Evolutionary conservation across 2,113 vertebrate genomes (phyloP), one percentile per base, ranked within the genome.

Genomic region (Cynoglossus semilaevis): DNA sequence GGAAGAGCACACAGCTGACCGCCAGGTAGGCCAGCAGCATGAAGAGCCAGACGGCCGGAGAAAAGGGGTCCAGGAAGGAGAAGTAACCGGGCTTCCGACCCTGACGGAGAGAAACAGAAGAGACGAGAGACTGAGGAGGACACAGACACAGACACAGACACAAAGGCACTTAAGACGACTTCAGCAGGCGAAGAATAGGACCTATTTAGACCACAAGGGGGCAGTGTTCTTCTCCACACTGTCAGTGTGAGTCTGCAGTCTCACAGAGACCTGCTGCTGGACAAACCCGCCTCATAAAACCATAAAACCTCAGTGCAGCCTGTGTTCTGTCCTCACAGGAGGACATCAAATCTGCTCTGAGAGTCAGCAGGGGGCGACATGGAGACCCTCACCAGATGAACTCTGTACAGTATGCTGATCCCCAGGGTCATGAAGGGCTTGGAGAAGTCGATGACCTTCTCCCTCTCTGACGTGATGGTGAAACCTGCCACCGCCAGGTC

Each of bases 361-460:
- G n/a, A n/a, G n/a, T n/a, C n/a, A n/a, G n/a, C n/a, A n/a, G n/a
- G n/a, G n/a, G n/a, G n/a, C n/a, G n/a, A n/a, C n/a, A n/a, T n/a
- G n/a, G n/a, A n/a, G n/a, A n/a, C n/a, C 56, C 88, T 44, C 88
- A 96, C 94, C 92, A 94, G 89, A 62, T 96, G 94, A 77, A 96
- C 93, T 62, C 94, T 85, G 87, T 96, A 96, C 68, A 96, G 87
- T 85, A 96, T 96, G 89, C 94, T 96, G 90, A 96, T 96, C 51
- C 94, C 94, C 76, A 96, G 87, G 54, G 92, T 95, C 94, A 96
- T 96, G 87, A 95, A 96, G 15, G 94, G 85, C 70, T 96, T 96
- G 73, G 95, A 97, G 85, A 97, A 97, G 89, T 97, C 95, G 16
- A 97, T 97, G 70, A 97, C 94, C 74, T 97, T 97, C 87, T 97